A percentile compares a stretch with the other conserved stretches of the same genome.
Evolutionary conservation across 2,113 vertebrate species (phyloP).

Genomic region (Mugil cephalus): DNA sequence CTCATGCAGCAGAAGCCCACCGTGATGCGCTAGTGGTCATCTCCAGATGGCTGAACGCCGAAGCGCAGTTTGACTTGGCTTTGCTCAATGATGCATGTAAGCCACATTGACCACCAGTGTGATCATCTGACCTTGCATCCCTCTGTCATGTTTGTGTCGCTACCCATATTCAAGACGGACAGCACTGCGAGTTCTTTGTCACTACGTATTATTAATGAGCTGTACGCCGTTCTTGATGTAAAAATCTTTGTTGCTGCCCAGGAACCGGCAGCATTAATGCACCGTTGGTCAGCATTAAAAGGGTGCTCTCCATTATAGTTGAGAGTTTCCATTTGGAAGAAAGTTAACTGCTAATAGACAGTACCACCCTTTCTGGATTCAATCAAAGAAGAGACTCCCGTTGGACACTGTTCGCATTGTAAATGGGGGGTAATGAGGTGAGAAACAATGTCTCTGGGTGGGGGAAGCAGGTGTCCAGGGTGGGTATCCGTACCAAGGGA

Average conservation of each 20-base stretch:
- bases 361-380: neutral
- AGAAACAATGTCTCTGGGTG: conserved; percentile 34
- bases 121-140: conserved; percentile 71
- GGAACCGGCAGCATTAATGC: neutral
- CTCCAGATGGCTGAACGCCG: conserved; percentile 76
- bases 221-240: neutral
- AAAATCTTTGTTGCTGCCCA: neutral
- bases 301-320: neutral
- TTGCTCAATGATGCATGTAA: conserved; percentile 71
- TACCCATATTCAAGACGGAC: conserved; percentile 6
- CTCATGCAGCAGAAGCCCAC: neutral
- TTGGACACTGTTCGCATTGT: conserved; percentile 6
- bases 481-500: neutral
- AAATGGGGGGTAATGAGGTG: conserved; percentile 45
- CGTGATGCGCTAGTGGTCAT: conserved; percentile 27
- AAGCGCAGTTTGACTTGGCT: conserved; percentile 72
- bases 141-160: conserved; percentile 45
- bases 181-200: conserved; percentile 20
- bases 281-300: neutral
- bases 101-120: conserved; percentile 74
- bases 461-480: conserved; percentile 10
- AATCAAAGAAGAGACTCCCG: conserved; percentile 6
- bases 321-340: neutral
- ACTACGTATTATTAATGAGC: conserved; percentile 12
- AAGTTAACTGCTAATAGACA: neutral